phyloP scores from a whole-genome alignment of 2,888 invertebrate species.

The Rhopalosiphum nymphaeae region DNA sequence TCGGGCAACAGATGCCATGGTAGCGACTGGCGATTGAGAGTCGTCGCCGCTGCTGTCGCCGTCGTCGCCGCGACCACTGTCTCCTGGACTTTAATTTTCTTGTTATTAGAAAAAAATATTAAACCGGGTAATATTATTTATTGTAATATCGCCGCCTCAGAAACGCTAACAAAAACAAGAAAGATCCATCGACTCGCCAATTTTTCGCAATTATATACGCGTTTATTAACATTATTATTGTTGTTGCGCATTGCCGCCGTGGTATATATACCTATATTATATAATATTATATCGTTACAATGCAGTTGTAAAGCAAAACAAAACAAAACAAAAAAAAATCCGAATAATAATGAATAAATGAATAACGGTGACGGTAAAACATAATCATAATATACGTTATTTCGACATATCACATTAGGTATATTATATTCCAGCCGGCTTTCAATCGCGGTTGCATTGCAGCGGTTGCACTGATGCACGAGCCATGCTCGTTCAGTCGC shows the following conservation, averaged over 20 bases:
- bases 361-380: too few species aligned
- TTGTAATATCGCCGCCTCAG: background rate
- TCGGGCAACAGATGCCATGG: background rate
- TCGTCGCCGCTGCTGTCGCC: background rate
- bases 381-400: too few species aligned
- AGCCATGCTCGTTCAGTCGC: background rate
- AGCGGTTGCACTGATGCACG: background rate
- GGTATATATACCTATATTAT: too few species aligned
- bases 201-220: too few species aligned
- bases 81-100: background rate
- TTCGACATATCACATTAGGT: background rate
- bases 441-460: background rate
- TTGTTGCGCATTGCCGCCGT: background rate
- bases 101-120: too few species aligned
- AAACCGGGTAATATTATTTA: background rate
- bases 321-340: too few species aligned
- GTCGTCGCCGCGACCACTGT: background rate
- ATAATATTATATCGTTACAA: too few species aligned
- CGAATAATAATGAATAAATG: too few species aligned
- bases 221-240: background rate
- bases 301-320: too few species aligned
- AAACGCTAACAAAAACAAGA: background rate
- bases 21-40: background rate
- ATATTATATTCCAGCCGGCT: background rate
- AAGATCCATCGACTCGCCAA: background rate